Base-by-base conservation (phyloP, 2,797 vertebrate species). In the Gila robusta region DNA sequence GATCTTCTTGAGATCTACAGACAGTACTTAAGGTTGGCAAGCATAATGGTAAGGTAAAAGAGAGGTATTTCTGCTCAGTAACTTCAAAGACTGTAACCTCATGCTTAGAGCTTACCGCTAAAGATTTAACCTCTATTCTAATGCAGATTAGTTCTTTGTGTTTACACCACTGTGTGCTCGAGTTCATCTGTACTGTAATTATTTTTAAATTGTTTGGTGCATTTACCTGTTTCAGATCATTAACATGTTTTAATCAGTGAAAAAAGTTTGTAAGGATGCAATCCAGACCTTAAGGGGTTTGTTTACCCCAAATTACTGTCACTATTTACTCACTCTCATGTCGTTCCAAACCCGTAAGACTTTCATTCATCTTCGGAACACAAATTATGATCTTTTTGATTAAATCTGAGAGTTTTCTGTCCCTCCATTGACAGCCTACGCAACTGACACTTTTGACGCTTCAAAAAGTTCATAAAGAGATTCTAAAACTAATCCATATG, bases 101-200 rank as follows among this genome's bases (percentile, higher is more conserved):
- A 16, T 66, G 19, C 54, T 66, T 78, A 5, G 52, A 84, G 54
- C 26, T 69, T 81, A 73, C 39, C 3, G 35, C 37, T 73, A 80
- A 56, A 87, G 56, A 80, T 81, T 21, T 62, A 64, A 49, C n/a
- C 10, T 44, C 47, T 81, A 72, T 76, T 69, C 66, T 79, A 26
- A 85, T 82, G 47, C 59, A 69, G 56, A 74, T 82, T 82, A 73
- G 47, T 72, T 64, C 10, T 85, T 76, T 71, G 47, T 82, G 62
- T 77, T 70, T 35, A 37, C 62, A 62, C 26, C 59, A 16, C 11
- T 64, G n/a, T 72, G 77, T 28, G 9, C 52, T 72, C 44, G 2
- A 39, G 81, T 73, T 83, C 74, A 74, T 79, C 69, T 82, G 17
- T 32, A 17, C 47, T 49, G 16, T 19, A 26, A 70, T 77, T 10